phyloP scores from a whole-genome alignment of 2,113 vertebrate species.

The Morone chrysops region DNA sequence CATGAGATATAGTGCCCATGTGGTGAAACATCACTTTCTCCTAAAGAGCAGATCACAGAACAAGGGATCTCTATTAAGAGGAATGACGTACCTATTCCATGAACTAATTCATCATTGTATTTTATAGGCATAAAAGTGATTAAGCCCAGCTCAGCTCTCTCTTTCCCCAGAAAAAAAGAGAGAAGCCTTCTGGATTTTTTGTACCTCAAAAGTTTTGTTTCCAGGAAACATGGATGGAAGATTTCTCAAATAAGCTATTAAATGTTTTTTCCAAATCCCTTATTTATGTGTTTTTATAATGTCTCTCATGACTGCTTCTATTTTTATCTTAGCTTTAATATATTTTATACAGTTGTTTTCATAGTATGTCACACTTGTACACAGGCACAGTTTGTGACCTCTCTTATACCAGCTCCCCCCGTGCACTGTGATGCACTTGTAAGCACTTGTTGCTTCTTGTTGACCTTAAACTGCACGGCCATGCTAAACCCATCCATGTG shows the following conservation, averaged over 20 bases:
- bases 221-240: not conserved
- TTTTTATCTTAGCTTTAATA: not conserved
- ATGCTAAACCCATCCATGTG: not conserved
- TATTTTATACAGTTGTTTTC: not conserved
- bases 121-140: not conserved
- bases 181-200: not conserved
- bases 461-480: not conserved
- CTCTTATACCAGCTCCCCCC: not conserved
- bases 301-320: not conserved
- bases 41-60: not conserved
- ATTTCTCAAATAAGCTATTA: not conserved
- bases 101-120: not conserved
- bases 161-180: not conserved
- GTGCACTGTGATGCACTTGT: not conserved
- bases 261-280: not conserved
- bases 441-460: too few relatives aligned
- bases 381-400: not conserved
- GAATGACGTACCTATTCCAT: not conserved
- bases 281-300: not conserved
- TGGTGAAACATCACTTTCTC: not conserved
- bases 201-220: not conserved
- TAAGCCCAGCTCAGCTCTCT: not conserved
- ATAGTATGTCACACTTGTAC: not conserved
- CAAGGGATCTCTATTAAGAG: not conserved
- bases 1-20: not conserved